Evolutionary conservation across 2,888 invertebrate species (phyloP), one percentile per base, ranked within the genome.

Genomic region (Timandra comae): DNA sequence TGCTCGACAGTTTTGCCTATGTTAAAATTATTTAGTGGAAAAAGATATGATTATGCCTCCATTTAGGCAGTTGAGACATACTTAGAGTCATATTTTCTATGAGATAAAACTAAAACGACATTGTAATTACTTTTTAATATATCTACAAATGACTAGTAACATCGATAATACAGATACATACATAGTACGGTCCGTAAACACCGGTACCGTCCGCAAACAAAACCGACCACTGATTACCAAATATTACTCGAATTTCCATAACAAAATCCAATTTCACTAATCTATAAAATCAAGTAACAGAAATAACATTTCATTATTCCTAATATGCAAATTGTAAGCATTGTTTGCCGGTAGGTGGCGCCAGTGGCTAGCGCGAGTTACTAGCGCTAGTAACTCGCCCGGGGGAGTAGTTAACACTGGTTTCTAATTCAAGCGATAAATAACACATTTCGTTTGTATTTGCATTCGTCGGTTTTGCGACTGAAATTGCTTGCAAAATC

Each of bases 401-500:
- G 40, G 33, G 46, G 46, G 35, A 52, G 57, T 64, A 64, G 66
- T 65, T 62, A 63, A 56, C 63, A 61, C 60, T 46, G 58, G 54
- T 66, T 63, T 24, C 69, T 76, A 75, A 76, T 76, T 73, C 70
- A 64, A 54, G 67, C 70, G 76, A 78, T 80, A 80, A 76, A 79
- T 77, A 78, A 77, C 77, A 75, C 74, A 76, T 77, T 78, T 76
- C 66, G 62, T 66, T 70, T 63, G 64, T 69, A 75, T 79, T 79
- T 77, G 74, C 78, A 77, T 76, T 73, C 61, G 73, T 70, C 73
- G 70, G 29, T 34, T 38, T 71, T 68, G 64, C 66, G 67, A 66
- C 73, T 76, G 79, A 75, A 77, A 78, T 78, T 77, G 75, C 76
- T 75, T 70, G 77, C 73, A 67, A 73, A 78, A 76, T 79, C 68